Base-by-base conservation (phyloP, 2,888 invertebrate species). In the Rhopalosiphum nymphaeae region DNA sequence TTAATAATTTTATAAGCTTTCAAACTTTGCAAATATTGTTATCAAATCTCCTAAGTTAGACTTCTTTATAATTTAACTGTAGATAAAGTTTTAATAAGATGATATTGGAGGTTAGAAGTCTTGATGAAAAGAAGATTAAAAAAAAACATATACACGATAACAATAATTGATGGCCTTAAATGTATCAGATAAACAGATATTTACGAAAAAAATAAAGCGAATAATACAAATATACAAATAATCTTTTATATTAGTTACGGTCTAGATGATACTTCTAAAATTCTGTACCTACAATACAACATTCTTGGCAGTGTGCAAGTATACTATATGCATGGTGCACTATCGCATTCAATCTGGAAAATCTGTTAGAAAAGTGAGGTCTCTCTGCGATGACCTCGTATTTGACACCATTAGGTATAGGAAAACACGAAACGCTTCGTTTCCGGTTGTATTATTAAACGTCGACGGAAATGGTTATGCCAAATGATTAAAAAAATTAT, bases 371-470 rank as follows among this genome's bases (percentile, higher is more conserved):
- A 92, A 92, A 87, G 92, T 92, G 92, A 87, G 86, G 92, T 44
- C 92, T 92, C 57, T 92, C 36, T 49, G 21, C 26, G n/a, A 56
- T 53, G 88, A 89, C 92, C 88, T 89, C 67, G 88, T 44, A 44
- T 92, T 92, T 78, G 78, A 89, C 67, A 88, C 44, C 53, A 53
- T 89, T 88, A 67, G 49, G 13, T 67, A 42, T 88, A 42, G 78
- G 92, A 56, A 92, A 89, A 92, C 42, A 61, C 86, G 46, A 26
- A 44, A 29, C 16, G 89, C 56, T 78, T 78, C 44, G 25, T 89
- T 88, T 92, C 92, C 92, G 88, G 92, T 89, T 56, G 44, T 92
- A 56, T 78, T 88, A 87, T 91, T 53, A 61, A 91, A 91, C 21
- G 36, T 46, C 16, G 21, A 78, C 53, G 78, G 78, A 92, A 92